phyloP scores from a whole-genome alignment of 1,140 invertebrate genomes.

The Calephelis virginiensis region DNA sequence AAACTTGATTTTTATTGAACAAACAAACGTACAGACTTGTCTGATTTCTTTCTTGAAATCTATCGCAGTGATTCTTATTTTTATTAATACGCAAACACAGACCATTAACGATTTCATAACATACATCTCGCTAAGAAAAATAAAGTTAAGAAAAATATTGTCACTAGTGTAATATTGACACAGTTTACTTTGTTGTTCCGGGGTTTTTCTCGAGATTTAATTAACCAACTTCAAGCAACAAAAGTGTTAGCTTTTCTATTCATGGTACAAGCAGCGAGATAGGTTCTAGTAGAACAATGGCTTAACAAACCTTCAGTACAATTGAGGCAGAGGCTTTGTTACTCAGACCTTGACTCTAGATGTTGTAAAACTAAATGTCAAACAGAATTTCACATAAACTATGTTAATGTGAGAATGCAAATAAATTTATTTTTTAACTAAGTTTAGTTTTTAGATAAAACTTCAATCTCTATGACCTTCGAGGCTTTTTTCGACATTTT shows the following conservation, averaged over 20 bases:
- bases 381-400: too few species aligned
- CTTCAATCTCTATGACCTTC: too few species aligned
- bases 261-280: constrained; percentile 29
- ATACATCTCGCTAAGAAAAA: background rate
- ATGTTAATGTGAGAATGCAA: too few species aligned
- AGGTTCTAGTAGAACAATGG: constrained; percentile 49
- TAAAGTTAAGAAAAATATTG: background rate
- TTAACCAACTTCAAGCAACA: constrained; percentile 30
- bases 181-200: constrained; percentile 27
- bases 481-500: too few species aligned
- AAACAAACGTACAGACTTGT: too few species aligned
- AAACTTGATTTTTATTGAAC: too few species aligned
- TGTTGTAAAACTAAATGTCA: background rate
- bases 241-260: constrained; percentile 35
- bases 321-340: constrained; percentile 53
- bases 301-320: constrained; percentile 54
- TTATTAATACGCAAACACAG: background rate
- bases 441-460: too few species aligned
- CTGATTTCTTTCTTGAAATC: too few species aligned
- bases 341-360: background rate
- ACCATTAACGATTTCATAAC: background rate
- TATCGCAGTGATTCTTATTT: background rate
- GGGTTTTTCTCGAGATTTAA: constrained; percentile 20
- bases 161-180: constrained; percentile 23
- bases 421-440: too few species aligned